These are phyloP conservation scores for Polymixis lichenea DNA, from an alignment of 2,888 invertebrate genomes.

Conservation along the genomic window DNA sequence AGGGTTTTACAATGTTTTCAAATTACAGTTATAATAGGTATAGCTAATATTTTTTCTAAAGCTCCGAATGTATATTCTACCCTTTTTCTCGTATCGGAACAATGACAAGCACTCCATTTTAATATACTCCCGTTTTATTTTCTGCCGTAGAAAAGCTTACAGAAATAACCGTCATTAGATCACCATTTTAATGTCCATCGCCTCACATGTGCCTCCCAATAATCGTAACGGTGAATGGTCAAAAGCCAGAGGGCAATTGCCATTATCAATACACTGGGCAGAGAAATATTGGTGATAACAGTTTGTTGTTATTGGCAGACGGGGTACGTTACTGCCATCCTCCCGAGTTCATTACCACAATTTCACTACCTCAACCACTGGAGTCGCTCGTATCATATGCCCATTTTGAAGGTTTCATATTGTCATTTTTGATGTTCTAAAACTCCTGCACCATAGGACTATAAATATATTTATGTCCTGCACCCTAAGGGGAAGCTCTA, in stretches of 20 bases:
- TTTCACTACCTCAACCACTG: background rate
- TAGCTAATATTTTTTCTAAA: too few relatives aligned
- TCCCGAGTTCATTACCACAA: background rate
- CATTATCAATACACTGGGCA: constrained; percentile 31
- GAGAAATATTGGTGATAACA: constrained; percentile 24
- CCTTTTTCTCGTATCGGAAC: background rate
- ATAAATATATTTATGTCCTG: too few relatives aligned
- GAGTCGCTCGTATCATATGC: background rate
- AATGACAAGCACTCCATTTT: background rate
- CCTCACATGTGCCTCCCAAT: constrained; percentile 20
- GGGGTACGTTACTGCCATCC: background rate
- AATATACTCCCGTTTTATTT: background rate
- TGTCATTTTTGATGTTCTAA: background rate
- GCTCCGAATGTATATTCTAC: too few relatives aligned
- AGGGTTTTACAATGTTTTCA: too few relatives aligned
- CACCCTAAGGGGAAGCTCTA: too few relatives aligned
- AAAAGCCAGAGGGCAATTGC: constrained; percentile 13
- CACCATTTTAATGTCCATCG: background rate
- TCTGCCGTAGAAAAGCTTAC: background rate
- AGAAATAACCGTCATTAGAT: constrained; percentile 1
- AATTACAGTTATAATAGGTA: too few relatives aligned
- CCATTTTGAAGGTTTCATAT: background rate
- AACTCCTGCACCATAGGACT: background rate
- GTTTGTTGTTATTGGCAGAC: constrained; percentile 20
- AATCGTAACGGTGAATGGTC: constrained; percentile 23